Evolutionary conservation across 2,113 vertebrate species (phyloP).

Genomic region (Hypomesus transpacificus): DNA sequence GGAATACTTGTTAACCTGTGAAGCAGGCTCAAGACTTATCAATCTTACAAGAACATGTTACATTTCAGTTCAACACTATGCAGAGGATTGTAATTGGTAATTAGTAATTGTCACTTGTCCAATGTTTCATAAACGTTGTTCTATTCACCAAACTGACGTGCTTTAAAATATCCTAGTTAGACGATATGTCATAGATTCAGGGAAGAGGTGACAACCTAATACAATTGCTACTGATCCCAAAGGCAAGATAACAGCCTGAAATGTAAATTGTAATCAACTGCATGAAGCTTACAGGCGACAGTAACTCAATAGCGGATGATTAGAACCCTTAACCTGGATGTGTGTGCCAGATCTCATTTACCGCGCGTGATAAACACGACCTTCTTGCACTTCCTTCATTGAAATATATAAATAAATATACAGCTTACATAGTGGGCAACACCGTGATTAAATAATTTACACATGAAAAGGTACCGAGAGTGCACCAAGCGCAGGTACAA

Average conservation of each 20-base stretch:
- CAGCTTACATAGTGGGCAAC: not conserved
- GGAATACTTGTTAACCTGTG: not conserved
- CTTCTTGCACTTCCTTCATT: not conserved
- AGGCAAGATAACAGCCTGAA: slow-evolving; percentile 35
- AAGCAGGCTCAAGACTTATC: no score
- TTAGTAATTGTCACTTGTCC: not conserved
- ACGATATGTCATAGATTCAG: slow-evolving; percentile 21
- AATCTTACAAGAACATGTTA: no score
- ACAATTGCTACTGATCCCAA: slow-evolving; percentile 49
- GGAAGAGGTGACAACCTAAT: slow-evolving; percentile 46
- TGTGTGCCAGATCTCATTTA: slow-evolving; percentile 34
- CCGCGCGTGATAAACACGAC: slow-evolving; percentile 41
- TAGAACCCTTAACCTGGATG: slow-evolving; percentile 48
- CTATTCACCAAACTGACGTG: not conserved
- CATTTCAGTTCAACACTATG: not conserved
- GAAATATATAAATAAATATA: not conserved
- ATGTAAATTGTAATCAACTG: slow-evolving; percentile 60
- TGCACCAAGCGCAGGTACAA: not conserved
- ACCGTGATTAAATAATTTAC: not conserved
- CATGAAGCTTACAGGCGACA: slow-evolving; percentile 32
- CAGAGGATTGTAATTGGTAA: not conserved
- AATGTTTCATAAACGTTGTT: not conserved
- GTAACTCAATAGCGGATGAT: slow-evolving; percentile 60
- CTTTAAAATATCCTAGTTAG: slow-evolving; percentile 19
- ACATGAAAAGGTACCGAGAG: slow-evolving; percentile 3